Evolutionary conservation across 2,113 vertebrate species (phyloP).

Genomic region (Nothobranchius furzeri): DNA sequence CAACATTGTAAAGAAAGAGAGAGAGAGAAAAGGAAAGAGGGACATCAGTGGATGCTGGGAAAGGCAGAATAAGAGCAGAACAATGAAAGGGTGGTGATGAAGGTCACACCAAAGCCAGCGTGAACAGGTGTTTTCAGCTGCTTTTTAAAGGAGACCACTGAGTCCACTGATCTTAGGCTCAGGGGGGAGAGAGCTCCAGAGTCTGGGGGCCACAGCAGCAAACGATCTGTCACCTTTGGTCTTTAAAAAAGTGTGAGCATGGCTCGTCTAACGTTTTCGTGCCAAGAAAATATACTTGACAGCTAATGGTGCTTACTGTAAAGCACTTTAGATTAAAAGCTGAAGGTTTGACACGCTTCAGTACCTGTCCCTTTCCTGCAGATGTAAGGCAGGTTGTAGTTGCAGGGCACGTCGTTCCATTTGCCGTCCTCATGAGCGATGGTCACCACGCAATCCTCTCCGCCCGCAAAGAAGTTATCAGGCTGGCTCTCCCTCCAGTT

Average conservation of each 20-base stretch:
- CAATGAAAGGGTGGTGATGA: too few relatives aligned
- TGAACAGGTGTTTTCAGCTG: too few relatives aligned
- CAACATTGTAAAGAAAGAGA: too few relatives aligned
- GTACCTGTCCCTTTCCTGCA: slow-evolving; percentile 97
- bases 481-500: slow-evolving; percentile 97
- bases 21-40: too few relatives aligned
- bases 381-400: slow-evolving; percentile 97
- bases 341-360: background rate
- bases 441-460: slow-evolving; percentile 96
- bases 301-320: background rate
- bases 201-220: too few relatives aligned
- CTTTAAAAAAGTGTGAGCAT: background rate
- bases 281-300: background rate
- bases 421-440: slow-evolving; percentile 93
- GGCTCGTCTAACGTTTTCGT: background rate
- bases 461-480: slow-evolving; percentile 95
- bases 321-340: background rate
- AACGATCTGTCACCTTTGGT: too few relatives aligned
- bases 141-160: too few relatives aligned
- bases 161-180: too few relatives aligned
- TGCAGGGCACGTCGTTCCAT: slow-evolving; percentile 98
- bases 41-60: too few relatives aligned
- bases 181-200: too few relatives aligned
- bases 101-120: too few relatives aligned
- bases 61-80: too few relatives aligned